Base-by-base conservation (phyloP, 2,888 invertebrate species). In the Cactoblastis cactorum region DNA sequence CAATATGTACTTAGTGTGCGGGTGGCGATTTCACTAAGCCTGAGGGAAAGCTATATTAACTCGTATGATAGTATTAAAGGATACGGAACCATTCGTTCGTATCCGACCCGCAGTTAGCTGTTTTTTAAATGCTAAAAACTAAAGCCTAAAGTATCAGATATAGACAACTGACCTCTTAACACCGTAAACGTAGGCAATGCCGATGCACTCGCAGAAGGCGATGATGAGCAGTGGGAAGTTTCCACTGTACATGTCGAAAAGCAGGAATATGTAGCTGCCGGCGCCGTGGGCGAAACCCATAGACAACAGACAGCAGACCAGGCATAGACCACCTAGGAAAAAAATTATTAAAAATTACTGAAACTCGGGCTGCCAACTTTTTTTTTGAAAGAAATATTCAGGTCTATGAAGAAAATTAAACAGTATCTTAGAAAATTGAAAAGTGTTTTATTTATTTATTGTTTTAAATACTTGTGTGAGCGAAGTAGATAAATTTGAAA, bases 181-280 rank as follows among this genome's bases (percentile, higher is more conserved):
- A 17, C 98, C 98, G 74, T 98, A 98, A 1, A 98, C 95, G 74
- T 97, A 98, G n/a, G 97, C 92, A 9, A 98, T 96, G 2, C 95
- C 96, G 50, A 98, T 90, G 67, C 97, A 97, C 83, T 98, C 98
- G 73, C 94, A 97, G 65, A 98, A 94, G 0, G 98, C 98, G 50
- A 98, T 97, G 67, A 98, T 96, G 55, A 98, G 90, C 60, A 98
- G 86, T 0, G 97, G 97, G 67, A 98, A 97, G 66, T 97, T 97
- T 9, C 98, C 98, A 61, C 96, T 96, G 80, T 97, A 98, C 90
- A 95, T 96, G 73, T 98, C 98, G 78, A 98, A 98, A 8, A 98
- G 90, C 56, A 97, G 93, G 74, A 98, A 98, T 34, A 98, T 94
- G 73, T 98, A 98, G 78, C 96, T 98, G 17, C 98, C 98, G 15